Evolutionary conservation across 2,888 invertebrate species (phyloP).

Genomic region (Ectobius pallidus): DNA sequence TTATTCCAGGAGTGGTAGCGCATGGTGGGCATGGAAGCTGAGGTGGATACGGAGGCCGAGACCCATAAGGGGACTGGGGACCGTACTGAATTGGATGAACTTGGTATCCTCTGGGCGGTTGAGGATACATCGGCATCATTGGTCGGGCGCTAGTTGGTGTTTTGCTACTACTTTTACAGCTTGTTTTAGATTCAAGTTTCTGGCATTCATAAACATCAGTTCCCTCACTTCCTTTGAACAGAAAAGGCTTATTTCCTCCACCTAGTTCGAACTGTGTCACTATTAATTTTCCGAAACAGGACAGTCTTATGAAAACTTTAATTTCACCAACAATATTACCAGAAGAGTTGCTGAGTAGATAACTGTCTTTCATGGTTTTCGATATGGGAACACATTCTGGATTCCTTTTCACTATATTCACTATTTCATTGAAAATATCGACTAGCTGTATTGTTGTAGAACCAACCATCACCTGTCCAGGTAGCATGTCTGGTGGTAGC

Average conservation of each 20-base stretch:
- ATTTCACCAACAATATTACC: slow-evolving; percentile 33
- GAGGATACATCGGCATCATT: background rate
- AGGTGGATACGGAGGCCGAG: background rate
- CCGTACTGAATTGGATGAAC: no score
- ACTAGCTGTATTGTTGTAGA: slow-evolving; percentile 21
- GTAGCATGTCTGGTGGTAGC: slow-evolving; percentile 27
- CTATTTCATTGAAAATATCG: slow-evolving; percentile 9
- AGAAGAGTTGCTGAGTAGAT: background rate
- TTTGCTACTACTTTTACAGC: background rate
- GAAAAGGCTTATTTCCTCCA: slow-evolving; percentile 30
- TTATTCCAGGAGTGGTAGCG: no score
- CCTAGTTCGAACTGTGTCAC: slow-evolving; percentile 39
- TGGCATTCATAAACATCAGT: slow-evolving; percentile 32
- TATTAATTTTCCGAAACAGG: slow-evolving; percentile 38
- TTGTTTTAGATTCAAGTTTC: slow-evolving; percentile 3
- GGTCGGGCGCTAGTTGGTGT: background rate
- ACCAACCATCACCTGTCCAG: slow-evolving; percentile 32
- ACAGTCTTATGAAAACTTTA: slow-evolving; percentile 32
- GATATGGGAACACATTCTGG: slow-evolving; percentile 14
- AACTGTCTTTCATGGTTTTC: slow-evolving; percentile 27
- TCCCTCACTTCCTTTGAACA: slow-evolving; percentile 32
- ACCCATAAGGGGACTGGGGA: background rate
- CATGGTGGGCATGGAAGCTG: no score
- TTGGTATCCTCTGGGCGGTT: no score
- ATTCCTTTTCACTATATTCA: background rate